phyloP scores from a whole-genome alignment of 2,797 vertebrate species.

The Cirrhinus mrigala region DNA sequence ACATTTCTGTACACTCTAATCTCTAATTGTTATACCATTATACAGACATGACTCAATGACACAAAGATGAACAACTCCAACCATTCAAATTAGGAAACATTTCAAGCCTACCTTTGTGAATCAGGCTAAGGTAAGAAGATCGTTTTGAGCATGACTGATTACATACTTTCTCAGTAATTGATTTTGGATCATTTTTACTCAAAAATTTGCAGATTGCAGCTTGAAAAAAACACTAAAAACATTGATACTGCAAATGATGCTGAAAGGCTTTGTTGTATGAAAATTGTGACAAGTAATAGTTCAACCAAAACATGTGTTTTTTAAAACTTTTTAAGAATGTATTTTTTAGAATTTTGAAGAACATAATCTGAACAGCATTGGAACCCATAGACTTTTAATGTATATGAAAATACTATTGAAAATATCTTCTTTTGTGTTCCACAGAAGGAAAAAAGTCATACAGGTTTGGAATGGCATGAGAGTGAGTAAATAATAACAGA shows the following conservation, averaged over 20 bases:
- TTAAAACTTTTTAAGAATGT: too few relatives aligned
- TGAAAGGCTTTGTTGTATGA: neutral
- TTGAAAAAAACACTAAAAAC: neutral
- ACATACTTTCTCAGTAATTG: too few relatives aligned
- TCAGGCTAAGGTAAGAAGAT: too few relatives aligned
- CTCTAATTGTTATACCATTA: too few relatives aligned
- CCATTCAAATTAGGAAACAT: too few relatives aligned
- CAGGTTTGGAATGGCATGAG: neutral
- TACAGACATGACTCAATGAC: too few relatives aligned
- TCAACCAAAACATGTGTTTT: neutral
- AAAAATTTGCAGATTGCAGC: too few relatives aligned
- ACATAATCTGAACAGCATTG: neutral
- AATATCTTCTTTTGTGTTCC: neutral
- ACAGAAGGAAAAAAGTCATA: neutral
- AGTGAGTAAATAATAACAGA: neutral
- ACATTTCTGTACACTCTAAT: too few relatives aligned
- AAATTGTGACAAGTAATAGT: neutral
- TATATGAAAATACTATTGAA: neutral
- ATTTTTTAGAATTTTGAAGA: neutral
- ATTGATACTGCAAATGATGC: neutral
- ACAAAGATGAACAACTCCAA: too few relatives aligned
- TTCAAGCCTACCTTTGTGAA: too few relatives aligned
- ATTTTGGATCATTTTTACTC: too few relatives aligned
- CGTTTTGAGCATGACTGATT: too few relatives aligned
- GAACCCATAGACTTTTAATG: neutral